phyloP scores from a whole-genome alignment of 2,888 invertebrate genomes.

The Amphipoea lucens region DNA sequence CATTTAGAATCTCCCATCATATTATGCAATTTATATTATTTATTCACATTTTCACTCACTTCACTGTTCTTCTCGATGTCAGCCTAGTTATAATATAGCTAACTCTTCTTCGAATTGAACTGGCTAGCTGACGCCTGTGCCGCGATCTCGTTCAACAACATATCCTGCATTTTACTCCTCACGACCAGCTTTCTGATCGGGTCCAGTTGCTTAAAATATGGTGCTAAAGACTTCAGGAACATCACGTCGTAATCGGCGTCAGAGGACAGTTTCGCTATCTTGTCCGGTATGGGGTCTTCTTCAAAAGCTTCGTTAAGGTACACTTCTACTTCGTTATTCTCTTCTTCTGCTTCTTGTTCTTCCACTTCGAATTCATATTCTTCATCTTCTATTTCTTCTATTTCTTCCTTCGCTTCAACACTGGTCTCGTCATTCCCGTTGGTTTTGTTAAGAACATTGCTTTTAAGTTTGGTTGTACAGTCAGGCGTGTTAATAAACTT shows the following conservation, averaged over 20 bases:
- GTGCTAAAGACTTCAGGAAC: slow-evolving; percentile 79
- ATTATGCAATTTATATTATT: background rate
- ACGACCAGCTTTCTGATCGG: slow-evolving; percentile 77
- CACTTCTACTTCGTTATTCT: slow-evolving; percentile 49
- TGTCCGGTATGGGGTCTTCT: slow-evolving; percentile 65
- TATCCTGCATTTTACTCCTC: slow-evolving; percentile 79
- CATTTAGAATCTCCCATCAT: background rate
- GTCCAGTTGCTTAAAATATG: slow-evolving; percentile 75
- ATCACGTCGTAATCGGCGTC: slow-evolving; percentile 77
- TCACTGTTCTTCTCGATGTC: background rate
- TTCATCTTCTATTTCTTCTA: slow-evolving; percentile 40
- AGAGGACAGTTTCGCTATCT: slow-evolving; percentile 45
- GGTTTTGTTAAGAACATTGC: background rate
- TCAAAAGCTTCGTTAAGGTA: slow-evolving; percentile 50
- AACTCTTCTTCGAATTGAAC: slow-evolving; percentile 54
- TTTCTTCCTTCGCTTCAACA: slow-evolving; percentile 37
- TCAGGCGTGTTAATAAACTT: slow-evolving; percentile 65
- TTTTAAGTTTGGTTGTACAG: background rate
- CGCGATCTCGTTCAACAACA: slow-evolving; percentile 76
- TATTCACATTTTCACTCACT: background rate
- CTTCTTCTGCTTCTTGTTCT: slow-evolving; percentile 20
- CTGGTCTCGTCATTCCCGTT: slow-evolving; percentile 38
- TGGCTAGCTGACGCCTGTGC: slow-evolving; percentile 59
- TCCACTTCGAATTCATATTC: slow-evolving; percentile 48
- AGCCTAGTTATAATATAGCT: slow-evolving; percentile 9